These are phyloP conservation scores for Axis porcinus DNA, from an alignment of 2,113 vertebrate species.

Conservation along the genomic window DNA sequence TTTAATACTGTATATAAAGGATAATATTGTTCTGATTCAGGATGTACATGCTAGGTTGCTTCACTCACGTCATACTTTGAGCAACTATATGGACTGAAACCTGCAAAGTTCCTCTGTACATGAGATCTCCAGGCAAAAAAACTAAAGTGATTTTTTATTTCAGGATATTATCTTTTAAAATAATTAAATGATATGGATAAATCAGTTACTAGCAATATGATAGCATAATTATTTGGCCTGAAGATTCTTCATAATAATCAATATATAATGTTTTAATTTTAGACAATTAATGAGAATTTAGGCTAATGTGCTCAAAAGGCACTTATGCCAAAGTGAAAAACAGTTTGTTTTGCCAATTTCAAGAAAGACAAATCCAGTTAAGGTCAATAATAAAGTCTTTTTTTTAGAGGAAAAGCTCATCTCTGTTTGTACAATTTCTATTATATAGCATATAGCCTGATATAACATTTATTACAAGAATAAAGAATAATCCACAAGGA, in stretches of 20 bases:
- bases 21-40: neutral
- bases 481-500: neutral
- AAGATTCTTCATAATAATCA: slow-evolving; percentile 46
- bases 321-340: slow-evolving; percentile 52
- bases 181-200: slow-evolving; percentile 15
- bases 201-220: slow-evolving; percentile 57
- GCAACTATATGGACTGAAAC: neutral
- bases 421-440: neutral
- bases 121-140: neutral
- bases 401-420: neutral
- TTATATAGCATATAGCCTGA: neutral
- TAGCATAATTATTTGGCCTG: slow-evolving; percentile 44
- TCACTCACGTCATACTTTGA: neutral
- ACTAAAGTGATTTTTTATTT: neutral
- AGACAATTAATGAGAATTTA: neutral
- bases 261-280: neutral
- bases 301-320: slow-evolving; percentile 45
- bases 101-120: neutral
- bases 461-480: neutral
- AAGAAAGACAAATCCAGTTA: slow-evolving; percentile 19
- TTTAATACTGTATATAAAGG: slow-evolving; percentile 49
- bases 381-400: neutral
- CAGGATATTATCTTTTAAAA: slow-evolving; percentile 49
- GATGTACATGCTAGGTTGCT: neutral
- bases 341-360: slow-evolving; percentile 64